phyloP scores from a whole-genome alignment of 2,113 vertebrate species.

The Spheniscus mendiculus region DNA sequence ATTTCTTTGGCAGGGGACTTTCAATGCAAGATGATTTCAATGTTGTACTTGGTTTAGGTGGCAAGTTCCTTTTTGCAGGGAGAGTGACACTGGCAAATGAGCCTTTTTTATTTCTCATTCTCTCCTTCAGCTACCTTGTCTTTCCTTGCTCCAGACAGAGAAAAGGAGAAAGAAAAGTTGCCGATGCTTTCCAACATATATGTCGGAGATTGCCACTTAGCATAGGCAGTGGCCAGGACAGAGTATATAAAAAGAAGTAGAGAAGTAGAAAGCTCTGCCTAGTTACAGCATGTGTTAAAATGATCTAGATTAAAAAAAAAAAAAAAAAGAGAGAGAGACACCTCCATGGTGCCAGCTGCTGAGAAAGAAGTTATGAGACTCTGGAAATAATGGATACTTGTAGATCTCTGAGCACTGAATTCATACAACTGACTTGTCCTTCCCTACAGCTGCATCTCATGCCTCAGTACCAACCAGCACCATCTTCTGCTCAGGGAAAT shows the following conservation, averaged over 20 bases:
- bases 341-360: background rate
- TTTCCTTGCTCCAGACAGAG: background rate
- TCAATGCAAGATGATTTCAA: background rate
- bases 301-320: background rate
- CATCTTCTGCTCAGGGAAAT: background rate
- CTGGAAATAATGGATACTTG: background rate
- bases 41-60: background rate
- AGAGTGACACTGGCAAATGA: background rate
- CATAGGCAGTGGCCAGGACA: background rate
- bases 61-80: background rate
- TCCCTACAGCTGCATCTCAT: background rate
- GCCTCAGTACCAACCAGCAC: background rate
- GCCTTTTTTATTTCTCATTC: background rate
- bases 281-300: background rate
- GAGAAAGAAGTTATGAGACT: background rate
- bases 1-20: background rate
- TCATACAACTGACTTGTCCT: background rate
- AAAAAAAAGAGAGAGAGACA: background rate
- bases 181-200: background rate
- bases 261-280: background rate
- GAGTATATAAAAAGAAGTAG: background rate
- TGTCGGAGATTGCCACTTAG: background rate
- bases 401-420: background rate
- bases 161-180: background rate
- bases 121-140: background rate